A percentile compares a stretch with the other conserved stretches of the same genome.
phyloP scores from a whole-genome alignment of 2,888 invertebrate genomes.

The Hypolimnas misippus region DNA sequence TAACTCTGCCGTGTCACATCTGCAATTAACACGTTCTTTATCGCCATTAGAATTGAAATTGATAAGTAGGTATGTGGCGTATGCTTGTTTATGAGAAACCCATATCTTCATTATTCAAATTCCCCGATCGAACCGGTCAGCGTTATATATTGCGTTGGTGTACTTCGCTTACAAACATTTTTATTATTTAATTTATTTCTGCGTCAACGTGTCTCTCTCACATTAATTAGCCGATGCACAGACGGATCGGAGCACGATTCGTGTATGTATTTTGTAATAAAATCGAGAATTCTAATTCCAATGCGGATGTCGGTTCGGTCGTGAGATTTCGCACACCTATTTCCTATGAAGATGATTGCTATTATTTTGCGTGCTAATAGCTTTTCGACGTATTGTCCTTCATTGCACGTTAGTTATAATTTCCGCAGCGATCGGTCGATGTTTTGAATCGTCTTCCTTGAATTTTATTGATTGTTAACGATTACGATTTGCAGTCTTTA shows the following conservation, averaged over 20 bases:
- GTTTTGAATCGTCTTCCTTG: constrained; percentile 1
- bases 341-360: constrained; percentile 33
- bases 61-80: constrained; percentile 79
- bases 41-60: constrained; percentile 70
- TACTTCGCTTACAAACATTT: constrained; percentile 42
- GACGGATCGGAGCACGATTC: constrained; percentile 30
- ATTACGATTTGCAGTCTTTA: constrained; percentile 8
- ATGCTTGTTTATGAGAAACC: constrained; percentile 74
- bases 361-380: constrained; percentile 9
- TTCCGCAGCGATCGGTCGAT: background rate
- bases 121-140: constrained; percentile 66
- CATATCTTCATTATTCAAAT: constrained; percentile 78
- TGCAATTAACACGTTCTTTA: constrained; percentile 51
- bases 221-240: constrained; percentile 47
- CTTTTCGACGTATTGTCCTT: constrained; percentile 8
- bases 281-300: too few relatives aligned
- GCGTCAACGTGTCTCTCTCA: constrained; percentile 44
- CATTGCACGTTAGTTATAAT: constrained; percentile 18
- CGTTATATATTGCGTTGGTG: constrained; percentile 63
- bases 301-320: constrained; percentile 37
- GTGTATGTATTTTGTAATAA: constrained; percentile 6
- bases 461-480: constrained; percentile 12
- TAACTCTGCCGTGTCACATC: constrained; percentile 16
- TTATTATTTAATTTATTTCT: constrained; percentile 28
- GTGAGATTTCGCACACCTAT: constrained; percentile 38